Evolutionary conservation across 2,113 vertebrate species (phyloP).

Genomic region (Phaethornis superciliosus): DNA sequence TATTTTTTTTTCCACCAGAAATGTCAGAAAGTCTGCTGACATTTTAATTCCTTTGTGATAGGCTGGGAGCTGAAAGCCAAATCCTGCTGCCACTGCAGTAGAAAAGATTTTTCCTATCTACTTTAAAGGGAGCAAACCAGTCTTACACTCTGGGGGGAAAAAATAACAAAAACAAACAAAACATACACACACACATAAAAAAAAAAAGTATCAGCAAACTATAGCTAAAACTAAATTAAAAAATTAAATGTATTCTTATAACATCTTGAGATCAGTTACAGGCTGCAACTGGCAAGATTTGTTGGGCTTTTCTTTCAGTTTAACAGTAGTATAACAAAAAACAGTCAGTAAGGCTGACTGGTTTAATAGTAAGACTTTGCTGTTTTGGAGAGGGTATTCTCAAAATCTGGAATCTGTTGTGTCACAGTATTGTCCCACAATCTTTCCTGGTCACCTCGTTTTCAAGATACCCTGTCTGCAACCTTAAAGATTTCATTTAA

Average conservation of each 20-base stretch:
- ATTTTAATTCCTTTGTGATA: slow-evolving; percentile 79
- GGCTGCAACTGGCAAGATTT: neutral
- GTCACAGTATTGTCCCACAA: neutral
- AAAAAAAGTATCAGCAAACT: neutral
- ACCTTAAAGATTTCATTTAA: slow-evolving; percentile 3
- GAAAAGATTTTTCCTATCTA: neutral
- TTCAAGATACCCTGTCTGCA: neutral
- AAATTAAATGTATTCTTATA: neutral
- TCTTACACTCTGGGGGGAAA: neutral
- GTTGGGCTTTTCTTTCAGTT: neutral
- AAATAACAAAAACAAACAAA: neutral
- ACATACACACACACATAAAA: neutral
- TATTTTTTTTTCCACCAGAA: slow-evolving; percentile 72
- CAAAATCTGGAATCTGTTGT: neutral
- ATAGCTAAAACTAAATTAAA: neutral
- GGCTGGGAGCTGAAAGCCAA: slow-evolving; percentile 23
- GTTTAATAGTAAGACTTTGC: neutral
- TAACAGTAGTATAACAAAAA: neutral
- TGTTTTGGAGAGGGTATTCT: neutral
- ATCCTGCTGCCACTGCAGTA: neutral
- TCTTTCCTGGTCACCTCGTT: neutral
- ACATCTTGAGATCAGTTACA: neutral
- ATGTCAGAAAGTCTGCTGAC: slow-evolving; percentile 78
- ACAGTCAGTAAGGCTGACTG: neutral
- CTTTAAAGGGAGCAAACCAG: neutral